Conservation (phyloP, 2,113 vertebrate genomes). For the Brachypodius melanocephalos region DNA sequence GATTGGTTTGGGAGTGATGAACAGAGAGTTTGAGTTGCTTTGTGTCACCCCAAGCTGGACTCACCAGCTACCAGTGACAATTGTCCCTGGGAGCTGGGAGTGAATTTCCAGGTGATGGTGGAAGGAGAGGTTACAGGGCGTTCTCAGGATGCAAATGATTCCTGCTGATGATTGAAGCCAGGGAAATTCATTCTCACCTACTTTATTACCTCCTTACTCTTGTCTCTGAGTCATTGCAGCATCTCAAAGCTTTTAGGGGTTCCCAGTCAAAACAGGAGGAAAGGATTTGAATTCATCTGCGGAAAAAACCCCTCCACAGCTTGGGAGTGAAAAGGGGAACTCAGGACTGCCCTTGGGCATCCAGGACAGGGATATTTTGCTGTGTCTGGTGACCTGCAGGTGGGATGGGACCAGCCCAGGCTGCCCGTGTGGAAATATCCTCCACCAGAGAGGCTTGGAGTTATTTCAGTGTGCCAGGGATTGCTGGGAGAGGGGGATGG, state of each 20-base stretch:
- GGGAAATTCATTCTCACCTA: constrained; percentile 1
- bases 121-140: neutral
- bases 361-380: neutral
- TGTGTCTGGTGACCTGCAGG: neutral
- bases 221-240: neutral
- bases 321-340: neutral
- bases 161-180: neutral
- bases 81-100: neutral
- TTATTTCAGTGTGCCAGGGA: neutral
- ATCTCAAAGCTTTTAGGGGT: neutral
- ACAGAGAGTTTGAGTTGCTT: neutral
- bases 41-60: neutral
- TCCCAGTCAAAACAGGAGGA: neutral
- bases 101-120: neutral
- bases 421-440: neutral
- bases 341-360: neutral
- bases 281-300: neutral
- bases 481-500: neutral
- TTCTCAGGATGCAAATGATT: neutral
- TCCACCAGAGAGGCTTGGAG: neutral
- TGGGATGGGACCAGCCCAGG: neutral
- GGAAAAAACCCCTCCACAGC: neutral
- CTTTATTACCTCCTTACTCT: neutral
- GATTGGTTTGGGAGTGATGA: neutral
- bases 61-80: accelerated